Percentiles rank a stretch among this genome's conserved stretches.
Evolutionary conservation across 2,888 invertebrate genomes (phyloP).

Genomic region (Incurvaria masculella): DNA sequence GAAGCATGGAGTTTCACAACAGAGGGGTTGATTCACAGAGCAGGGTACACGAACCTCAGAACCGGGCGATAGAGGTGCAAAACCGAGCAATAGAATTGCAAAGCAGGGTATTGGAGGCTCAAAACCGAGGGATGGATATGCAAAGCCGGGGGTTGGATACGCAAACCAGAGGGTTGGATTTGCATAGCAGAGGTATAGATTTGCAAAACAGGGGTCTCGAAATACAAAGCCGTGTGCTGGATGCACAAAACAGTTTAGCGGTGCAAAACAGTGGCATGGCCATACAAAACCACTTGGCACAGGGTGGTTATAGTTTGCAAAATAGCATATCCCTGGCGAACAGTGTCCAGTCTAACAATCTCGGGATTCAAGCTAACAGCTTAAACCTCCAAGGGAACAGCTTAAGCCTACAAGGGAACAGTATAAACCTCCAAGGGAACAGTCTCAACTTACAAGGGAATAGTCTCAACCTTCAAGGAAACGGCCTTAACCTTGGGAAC

Average conservation of each 20-base stretch:
- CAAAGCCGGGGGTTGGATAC: not conserved
- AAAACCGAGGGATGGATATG: no score
- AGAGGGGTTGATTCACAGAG: not conserved
- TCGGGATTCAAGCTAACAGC: conserved; percentile 26
- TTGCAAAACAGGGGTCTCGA: no score
- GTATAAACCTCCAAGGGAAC: no score
- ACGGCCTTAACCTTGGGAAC: conserved; percentile 26
- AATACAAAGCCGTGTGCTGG: not conserved
- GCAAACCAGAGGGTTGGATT: not conserved
- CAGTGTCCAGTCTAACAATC: conserved; percentile 30
- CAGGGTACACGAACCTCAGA: not conserved
- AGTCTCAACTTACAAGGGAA: not conserved
- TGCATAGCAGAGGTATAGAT: not conserved
- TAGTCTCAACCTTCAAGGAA: no score
- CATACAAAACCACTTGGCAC: no score
- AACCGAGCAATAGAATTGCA: no score
- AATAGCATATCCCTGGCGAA: conserved; percentile 25
- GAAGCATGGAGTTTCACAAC: not conserved
- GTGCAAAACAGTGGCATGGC: not conserved
- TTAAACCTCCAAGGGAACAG: conserved; percentile 31
- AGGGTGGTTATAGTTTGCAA: conserved; percentile 6
- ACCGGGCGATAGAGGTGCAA: no score
- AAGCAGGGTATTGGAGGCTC: no score
- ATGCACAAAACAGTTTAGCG: not conserved
- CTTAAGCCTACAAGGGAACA: conserved; percentile 26